Conservation (phyloP, 2,113 vertebrate genomes). For the Gnathonemus echidnorhynchus region DNA sequence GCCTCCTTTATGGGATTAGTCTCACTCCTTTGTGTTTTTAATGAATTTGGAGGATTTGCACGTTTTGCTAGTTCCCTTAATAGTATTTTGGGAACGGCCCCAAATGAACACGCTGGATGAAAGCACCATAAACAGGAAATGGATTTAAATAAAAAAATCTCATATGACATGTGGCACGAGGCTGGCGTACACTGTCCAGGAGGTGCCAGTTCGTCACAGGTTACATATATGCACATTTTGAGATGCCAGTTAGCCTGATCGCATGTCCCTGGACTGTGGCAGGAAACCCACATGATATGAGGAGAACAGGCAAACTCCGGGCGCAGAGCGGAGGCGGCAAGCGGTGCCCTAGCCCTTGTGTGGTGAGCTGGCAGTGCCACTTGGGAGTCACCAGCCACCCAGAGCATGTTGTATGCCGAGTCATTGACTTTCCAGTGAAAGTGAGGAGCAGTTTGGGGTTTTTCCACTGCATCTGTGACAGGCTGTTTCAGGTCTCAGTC, state of each 20-base stretch:
- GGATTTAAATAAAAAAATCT: not conserved
- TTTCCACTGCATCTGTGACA: not conserved
- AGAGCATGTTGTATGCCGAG: not conserved
- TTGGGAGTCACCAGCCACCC: not conserved
- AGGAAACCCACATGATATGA: not conserved
- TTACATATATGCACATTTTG: not conserved
- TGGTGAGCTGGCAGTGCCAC: not conserved
- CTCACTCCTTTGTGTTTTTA: slow-evolving; percentile 1
- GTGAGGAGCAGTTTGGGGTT: not conserved
- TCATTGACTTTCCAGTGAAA: not conserved
- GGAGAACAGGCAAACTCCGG: not conserved
- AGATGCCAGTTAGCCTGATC: not conserved
- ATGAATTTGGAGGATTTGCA: not conserved
- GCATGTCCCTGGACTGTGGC: not conserved
- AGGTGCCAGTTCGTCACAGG: not conserved
- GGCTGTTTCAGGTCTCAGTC: not conserved
- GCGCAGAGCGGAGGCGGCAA: not conserved
- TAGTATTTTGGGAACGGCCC: not conserved
- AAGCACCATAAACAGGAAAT: not conserved
- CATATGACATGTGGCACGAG: not conserved
- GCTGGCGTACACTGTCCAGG: not conserved
- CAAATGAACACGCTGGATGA: not conserved
- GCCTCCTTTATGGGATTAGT: not conserved
- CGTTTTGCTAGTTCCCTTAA: not conserved
- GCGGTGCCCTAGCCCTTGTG: not conserved